Conservation (phyloP, 2,888 invertebrate genomes). For the Acanthopleura granulata region DNA sequence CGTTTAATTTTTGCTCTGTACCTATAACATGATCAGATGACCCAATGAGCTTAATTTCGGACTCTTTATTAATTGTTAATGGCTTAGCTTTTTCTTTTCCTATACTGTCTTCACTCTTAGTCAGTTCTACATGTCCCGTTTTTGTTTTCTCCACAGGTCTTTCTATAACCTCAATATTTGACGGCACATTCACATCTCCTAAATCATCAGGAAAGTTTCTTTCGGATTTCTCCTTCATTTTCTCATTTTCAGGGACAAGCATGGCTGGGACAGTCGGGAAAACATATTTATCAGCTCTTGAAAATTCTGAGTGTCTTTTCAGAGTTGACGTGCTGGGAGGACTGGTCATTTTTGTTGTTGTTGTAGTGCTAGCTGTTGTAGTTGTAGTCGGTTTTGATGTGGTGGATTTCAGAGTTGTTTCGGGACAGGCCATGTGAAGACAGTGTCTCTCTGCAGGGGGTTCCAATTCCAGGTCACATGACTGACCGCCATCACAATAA, state of each 20-base stretch:
- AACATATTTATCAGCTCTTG: background rate
- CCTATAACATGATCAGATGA: background rate
- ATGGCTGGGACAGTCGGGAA: background rate
- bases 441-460: conserved; percentile 46
- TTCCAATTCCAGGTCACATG: conserved; percentile 48
- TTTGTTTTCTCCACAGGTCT: background rate
- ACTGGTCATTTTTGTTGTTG: background rate
- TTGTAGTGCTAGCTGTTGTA: conserved; percentile 7
- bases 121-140: background rate
- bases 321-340: background rate
- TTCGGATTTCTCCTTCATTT: background rate
- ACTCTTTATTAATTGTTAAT: background rate
- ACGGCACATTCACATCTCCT: background rate
- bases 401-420: background rate
- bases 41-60: background rate
- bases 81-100: background rate
- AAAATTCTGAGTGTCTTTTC: background rate
- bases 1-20: background rate
- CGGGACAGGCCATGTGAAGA: conserved; percentile 39
- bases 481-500: conserved; percentile 55
- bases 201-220: background rate
- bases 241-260: background rate
- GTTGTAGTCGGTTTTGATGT: background rate
- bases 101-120: too few species aligned
- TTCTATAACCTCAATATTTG: background rate